Evolutionary conservation across 2,888 invertebrate species (phyloP).

Genomic region (Xestia rhomboidea): DNA sequence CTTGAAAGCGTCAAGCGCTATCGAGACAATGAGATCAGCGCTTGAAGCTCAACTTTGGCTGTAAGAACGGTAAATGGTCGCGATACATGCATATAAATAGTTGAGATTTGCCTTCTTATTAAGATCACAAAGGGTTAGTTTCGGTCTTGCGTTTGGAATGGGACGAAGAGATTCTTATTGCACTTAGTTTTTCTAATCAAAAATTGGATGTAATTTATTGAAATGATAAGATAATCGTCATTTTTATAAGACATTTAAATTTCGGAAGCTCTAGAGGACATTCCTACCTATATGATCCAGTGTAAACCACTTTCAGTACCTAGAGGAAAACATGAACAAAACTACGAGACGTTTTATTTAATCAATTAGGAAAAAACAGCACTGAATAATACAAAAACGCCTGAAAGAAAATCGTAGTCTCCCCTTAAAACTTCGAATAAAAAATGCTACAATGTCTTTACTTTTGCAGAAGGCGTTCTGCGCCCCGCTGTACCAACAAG

Average conservation of each 20-base stretch:
- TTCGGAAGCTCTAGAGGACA: neutral
- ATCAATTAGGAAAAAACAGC: slow-evolving; percentile 8
- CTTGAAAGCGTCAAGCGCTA: slow-evolving; percentile 33
- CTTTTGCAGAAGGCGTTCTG: slow-evolving; percentile 36
- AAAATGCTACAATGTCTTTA: slow-evolving; percentile 55
- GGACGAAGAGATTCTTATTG: neutral
- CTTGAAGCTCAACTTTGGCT: slow-evolving; percentile 36
- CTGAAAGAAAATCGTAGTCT: slow-evolving; percentile 24
- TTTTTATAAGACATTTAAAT: neutral
- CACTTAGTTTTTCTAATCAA: neutral
- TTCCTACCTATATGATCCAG: neutral
- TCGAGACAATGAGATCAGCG: slow-evolving; percentile 30
- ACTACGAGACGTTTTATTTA: neutral
- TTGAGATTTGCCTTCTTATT: slow-evolving; percentile 53
- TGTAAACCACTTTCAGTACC: neutral
- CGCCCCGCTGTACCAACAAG: slow-evolving; percentile 53
- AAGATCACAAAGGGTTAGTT: slow-evolving; percentile 34
- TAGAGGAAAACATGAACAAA: neutral
- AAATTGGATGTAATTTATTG: neutral
- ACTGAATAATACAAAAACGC: slow-evolving; percentile 7
- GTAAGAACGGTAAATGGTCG: slow-evolving; percentile 40
- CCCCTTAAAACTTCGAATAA: slow-evolving; percentile 48
- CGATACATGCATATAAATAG: slow-evolving; percentile 60
- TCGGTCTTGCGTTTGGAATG: slow-evolving; percentile 21
- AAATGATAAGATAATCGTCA: neutral